Percentiles rank a stretch among this genome's conserved stretches.
phyloP scores from a whole-genome alignment of 2,888 invertebrate species.

The Stenotaenia linearis region DNA sequence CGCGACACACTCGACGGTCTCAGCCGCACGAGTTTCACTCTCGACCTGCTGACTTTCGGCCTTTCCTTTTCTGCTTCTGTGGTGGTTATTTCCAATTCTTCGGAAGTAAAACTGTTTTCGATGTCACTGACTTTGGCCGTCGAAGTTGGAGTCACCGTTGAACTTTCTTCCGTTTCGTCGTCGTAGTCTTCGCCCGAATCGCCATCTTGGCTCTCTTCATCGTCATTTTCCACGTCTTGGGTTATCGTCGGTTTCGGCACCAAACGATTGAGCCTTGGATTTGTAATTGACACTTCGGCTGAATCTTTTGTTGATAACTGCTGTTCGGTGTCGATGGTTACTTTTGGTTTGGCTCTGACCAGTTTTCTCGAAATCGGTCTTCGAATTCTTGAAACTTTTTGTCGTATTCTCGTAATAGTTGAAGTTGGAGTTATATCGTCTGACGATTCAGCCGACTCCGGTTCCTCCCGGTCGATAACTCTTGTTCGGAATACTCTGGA shows the following conservation, averaged over 20 bases:
- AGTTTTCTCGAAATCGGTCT: not conserved
- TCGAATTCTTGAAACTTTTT: not conserved
- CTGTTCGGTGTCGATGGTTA: not conserved
- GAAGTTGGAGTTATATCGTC: not conserved
- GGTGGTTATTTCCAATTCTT: too few relatives aligned
- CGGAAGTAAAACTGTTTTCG: not conserved
- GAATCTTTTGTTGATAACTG: not conserved
- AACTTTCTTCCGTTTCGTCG: not conserved
- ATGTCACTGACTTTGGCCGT: not conserved
- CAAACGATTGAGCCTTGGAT: not conserved
- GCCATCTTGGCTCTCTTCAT: not conserved
- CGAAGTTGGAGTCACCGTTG: not conserved
- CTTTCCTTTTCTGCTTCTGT: too few relatives aligned
- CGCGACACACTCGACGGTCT: not conserved
- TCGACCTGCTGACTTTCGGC: not conserved
- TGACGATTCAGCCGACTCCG: not conserved
- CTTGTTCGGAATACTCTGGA: not conserved
- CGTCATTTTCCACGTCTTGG: not conserved
- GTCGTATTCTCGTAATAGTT: not conserved
- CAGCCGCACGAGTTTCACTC: not conserved
- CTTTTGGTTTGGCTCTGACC: not conserved
- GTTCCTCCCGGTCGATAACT: not conserved
- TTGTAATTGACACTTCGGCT: not conserved
- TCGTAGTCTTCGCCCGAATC: not conserved
- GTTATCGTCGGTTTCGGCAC: not conserved